Evolutionary conservation across 2,797 vertebrate species (phyloP).

Genomic region (Tenualosa thibaudeaui): DNA sequence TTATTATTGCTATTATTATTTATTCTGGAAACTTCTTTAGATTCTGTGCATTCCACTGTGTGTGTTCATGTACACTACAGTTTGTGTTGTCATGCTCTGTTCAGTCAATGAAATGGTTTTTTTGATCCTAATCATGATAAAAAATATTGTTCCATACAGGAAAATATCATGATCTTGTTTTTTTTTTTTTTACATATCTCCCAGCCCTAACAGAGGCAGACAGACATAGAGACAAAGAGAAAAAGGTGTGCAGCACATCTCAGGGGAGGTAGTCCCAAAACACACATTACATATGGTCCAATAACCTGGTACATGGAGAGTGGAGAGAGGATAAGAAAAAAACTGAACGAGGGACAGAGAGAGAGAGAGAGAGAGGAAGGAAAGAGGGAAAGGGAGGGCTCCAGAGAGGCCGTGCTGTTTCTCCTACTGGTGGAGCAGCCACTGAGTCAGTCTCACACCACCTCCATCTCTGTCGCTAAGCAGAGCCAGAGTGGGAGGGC

Average conservation of each 20-base stretch:
- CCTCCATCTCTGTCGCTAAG: conserved; percentile 25
- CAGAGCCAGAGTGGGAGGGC: conserved; percentile 8
- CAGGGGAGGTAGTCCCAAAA: conserved; percentile 3
- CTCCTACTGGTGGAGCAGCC: conserved; percentile 19
- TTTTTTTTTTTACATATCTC: no score
- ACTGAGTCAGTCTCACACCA: conserved; percentile 27
- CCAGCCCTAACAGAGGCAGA: not conserved
- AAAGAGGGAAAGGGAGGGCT: not conserved
- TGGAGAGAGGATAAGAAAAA: not conserved
- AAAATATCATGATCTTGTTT: no score
- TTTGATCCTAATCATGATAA: no score
- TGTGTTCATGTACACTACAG: no score
- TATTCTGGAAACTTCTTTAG: no score
- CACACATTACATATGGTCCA: not conserved
- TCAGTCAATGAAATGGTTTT: no score
- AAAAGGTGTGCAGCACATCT: not conserved
- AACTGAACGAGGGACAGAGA: conserved; percentile 1
- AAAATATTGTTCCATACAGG: no score
- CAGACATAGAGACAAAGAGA: not conserved
- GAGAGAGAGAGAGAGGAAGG: not conserved
- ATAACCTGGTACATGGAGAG: not conserved
- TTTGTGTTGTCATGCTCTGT: no score
- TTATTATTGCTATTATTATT: no score
- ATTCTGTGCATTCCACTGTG: no score
- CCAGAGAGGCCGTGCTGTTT: not conserved